Evolutionary conservation across 2,113 vertebrate genomes (phyloP).

Genomic region (Oenanthe oenanthe): DNA sequence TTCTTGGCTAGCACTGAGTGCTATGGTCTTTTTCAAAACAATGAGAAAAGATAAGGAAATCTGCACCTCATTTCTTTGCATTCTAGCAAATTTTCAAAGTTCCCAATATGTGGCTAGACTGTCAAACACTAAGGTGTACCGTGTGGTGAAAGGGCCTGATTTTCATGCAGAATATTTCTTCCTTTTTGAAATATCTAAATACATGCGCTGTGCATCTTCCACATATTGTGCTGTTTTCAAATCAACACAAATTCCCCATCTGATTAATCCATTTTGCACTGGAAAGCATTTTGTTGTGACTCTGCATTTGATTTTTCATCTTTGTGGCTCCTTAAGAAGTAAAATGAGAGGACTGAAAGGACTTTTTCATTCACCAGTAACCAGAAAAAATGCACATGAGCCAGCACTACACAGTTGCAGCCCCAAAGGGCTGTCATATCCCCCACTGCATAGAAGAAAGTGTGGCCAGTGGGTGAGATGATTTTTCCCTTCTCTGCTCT

Average conservation of each 20-base stretch:
- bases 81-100: neutral
- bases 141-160: neutral
- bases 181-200: neutral
- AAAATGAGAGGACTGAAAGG: neutral
- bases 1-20: neutral
- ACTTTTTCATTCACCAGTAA: neutral
- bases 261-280: neutral
- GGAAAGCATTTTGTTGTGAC: neutral
- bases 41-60: neutral
- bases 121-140: neutral
- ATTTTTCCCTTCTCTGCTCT: neutral
- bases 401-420: accelerated
- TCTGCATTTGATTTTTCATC: neutral
- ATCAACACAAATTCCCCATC: neutral
- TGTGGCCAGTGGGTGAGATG: neutral
- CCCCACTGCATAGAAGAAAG: neutral
- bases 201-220: neutral
- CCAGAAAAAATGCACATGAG: neutral
- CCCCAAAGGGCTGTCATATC: neutral
- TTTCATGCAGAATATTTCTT: neutral
- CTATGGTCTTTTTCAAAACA: neutral
- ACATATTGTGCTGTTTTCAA: neutral
- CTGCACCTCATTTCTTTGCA: neutral
- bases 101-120: neutral
- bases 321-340: neutral